Percentiles rank a stretch among this genome's conserved stretches.
These are phyloP conservation scores for Acanthopleura granulata DNA, from an alignment of 2,888 invertebrate genomes.

Conservation along the genomic window DNA sequence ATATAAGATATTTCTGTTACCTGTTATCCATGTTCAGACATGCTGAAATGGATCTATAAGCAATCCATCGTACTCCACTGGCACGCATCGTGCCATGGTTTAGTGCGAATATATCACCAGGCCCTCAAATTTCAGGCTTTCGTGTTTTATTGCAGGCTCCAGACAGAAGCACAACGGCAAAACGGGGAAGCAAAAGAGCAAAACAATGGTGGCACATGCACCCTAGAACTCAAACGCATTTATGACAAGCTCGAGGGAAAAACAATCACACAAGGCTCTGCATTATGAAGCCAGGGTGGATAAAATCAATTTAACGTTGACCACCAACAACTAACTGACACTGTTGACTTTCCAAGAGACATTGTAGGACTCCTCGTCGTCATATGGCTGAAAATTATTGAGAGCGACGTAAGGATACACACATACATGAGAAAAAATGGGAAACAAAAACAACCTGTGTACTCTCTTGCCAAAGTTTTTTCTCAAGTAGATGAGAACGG, in stretches of 20 bases:
- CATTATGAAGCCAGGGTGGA: no score
- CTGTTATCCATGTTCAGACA: no score
- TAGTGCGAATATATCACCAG: no score
- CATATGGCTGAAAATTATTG: no score
- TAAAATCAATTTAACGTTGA: background rate
- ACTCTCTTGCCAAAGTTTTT: background rate
- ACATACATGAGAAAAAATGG: background rate
- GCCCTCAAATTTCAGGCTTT: background rate
- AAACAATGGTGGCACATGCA: conserved; percentile 1
- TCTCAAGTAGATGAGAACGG: background rate
- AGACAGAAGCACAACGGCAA: background rate
- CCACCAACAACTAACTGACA: background rate
- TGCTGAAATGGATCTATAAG: no score
- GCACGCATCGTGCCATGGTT: no score
- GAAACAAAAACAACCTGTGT: background rate
- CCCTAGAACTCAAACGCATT: background rate
- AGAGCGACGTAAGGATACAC: no score
- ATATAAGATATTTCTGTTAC: no score
- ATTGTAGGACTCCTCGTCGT: background rate
- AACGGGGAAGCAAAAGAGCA: background rate
- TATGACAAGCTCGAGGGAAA: no score
- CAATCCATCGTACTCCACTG: no score
- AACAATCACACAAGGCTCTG: no score
- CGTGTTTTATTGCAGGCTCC: background rate
- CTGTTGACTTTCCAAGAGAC: background rate